Percentiles rank a stretch among this genome's conserved stretches.
phyloP scores from a whole-genome alignment of 2,113 vertebrate species.

The Macaca nemestrina region DNA sequence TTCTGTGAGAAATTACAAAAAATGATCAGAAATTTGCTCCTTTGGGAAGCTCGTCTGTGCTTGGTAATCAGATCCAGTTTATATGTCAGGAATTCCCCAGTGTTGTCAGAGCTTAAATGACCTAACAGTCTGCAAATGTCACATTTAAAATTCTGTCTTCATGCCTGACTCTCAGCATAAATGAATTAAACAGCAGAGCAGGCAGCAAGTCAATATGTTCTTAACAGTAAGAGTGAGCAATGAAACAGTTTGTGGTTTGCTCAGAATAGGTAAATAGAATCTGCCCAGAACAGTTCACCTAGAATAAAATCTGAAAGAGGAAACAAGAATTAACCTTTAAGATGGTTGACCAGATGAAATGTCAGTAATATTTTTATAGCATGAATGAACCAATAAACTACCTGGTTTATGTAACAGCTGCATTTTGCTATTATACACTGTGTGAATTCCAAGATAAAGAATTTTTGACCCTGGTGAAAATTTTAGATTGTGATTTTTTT shows the following conservation, averaged over 20 bases:
- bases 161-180: constrained; percentile 85
- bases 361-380: constrained; percentile 83
- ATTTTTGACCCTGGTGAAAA: constrained; percentile 9
- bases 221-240: constrained; percentile 83
- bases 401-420: constrained; percentile 69
- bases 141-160: constrained; percentile 89
- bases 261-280: constrained; percentile 86
- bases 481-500: background rate
- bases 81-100: constrained; percentile 86
- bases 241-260: constrained; percentile 83
- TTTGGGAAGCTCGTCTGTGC: constrained; percentile 76
- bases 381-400: constrained; percentile 77
- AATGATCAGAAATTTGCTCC: constrained; percentile 73
- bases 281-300: constrained; percentile 77
- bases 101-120: constrained; percentile 85
- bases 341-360: constrained; percentile 82
- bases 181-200: constrained; percentile 89
- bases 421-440: constrained; percentile 38
- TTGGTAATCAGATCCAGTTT: constrained; percentile 84
- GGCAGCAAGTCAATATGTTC: constrained; percentile 87
- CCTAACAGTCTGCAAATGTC: constrained; percentile 88
- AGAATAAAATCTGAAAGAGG: constrained; percentile 79
- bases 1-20: constrained; percentile 72
- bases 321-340: constrained; percentile 86
- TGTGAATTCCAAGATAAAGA: constrained; percentile 63